phyloP scores from a whole-genome alignment of 1,140 invertebrate genomes.

The Bombus breviceps region DNA sequence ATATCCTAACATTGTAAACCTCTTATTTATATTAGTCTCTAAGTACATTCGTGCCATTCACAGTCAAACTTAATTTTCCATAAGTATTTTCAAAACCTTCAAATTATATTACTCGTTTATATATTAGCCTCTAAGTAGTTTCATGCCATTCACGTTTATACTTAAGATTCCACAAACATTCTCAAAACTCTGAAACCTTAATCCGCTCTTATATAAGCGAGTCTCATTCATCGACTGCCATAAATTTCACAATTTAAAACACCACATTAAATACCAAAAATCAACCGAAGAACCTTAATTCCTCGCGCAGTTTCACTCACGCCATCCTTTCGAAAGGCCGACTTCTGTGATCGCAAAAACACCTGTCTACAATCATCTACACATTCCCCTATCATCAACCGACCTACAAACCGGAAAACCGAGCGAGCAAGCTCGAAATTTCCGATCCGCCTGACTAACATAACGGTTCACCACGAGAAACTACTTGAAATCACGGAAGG shows the following conservation, averaged over 20 bases:
- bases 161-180: too few species aligned
- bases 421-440: slow-evolving; percentile 1
- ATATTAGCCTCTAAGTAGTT: too few species aligned
- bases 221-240: not conserved
- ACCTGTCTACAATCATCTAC: not conserved
- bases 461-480: not conserved
- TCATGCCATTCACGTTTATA: too few species aligned
- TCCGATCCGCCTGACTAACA: not conserved
- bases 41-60: not conserved
- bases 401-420: slow-evolving; percentile 8
- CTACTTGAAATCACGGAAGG: not conserved
- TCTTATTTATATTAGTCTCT: not conserved
- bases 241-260: not conserved
- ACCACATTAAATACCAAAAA: not conserved
- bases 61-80: too few species aligned
- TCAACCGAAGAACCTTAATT: not conserved
- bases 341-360: not conserved
- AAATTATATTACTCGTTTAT: too few species aligned
- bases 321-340: not conserved
- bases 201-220: not conserved
- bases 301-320: not conserved
- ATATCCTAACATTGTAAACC: not conserved
- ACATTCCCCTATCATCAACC: slow-evolving; percentile 22
- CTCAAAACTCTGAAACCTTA: too few species aligned
- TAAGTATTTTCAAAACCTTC: too few species aligned